Conservation (phyloP, 2,797 vertebrate genomes). For the Rachycentron canadum region DNA sequence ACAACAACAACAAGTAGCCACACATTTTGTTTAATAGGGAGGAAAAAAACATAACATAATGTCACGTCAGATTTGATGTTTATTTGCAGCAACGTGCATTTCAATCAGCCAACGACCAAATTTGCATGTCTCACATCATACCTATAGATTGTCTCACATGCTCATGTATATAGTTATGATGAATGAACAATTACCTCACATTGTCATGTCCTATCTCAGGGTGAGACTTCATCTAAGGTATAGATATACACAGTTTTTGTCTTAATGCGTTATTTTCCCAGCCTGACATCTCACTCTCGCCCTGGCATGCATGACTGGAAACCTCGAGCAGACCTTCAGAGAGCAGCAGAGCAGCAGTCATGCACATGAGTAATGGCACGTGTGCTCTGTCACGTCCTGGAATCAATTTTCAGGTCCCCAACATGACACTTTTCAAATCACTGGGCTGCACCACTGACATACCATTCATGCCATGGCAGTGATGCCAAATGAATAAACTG, state of each 20-base stretch:
- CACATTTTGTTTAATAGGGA: background rate
- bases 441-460: constrained; percentile 9
- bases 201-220: constrained; percentile 36
- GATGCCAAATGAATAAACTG: constrained; percentile 7
- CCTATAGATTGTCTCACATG: background rate
- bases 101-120: background rate
- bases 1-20: background rate
- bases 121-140: background rate
- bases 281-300: constrained; percentile 49
- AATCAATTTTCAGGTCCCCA: constrained; percentile 55
- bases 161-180: constrained; percentile 1
- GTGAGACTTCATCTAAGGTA: background rate
- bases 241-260: constrained; percentile 28
- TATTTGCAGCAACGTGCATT: background rate
- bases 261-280: constrained; percentile 50
- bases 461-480: background rate
- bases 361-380: constrained; percentile 43
- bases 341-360: constrained; percentile 37
- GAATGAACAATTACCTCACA: constrained; percentile 23
- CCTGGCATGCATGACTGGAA: constrained; percentile 40
- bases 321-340: constrained; percentile 49
- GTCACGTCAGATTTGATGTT: constrained; percentile 1
- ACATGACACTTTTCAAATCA: constrained; percentile 51
- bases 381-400: constrained; percentile 37
- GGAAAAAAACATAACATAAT: background rate